Percentiles rank a stretch among this genome's conserved stretches.
These are phyloP conservation scores for Oasisia sp. DNA, from an alignment of 2,888 invertebrate species.

Conservation along the genomic window DNA sequence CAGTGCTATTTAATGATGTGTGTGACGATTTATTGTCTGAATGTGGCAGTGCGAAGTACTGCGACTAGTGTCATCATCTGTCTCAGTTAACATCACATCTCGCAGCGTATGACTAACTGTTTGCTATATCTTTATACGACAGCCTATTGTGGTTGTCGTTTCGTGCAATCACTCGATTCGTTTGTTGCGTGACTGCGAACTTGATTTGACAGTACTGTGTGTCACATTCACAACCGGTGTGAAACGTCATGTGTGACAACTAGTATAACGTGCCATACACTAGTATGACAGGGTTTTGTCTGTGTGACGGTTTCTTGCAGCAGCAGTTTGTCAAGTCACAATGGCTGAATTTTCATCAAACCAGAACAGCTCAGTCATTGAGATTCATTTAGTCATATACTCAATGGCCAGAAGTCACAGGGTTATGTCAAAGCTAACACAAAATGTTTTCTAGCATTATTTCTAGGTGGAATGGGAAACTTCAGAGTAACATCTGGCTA, in stretches of 20 bases:
- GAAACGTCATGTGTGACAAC: no score
- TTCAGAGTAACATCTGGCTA: background rate
- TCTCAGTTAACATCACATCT: background rate
- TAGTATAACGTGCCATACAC: no score
- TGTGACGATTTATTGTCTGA: no score
- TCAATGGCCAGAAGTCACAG: background rate
- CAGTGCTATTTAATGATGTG: background rate
- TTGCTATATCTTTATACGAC: background rate
- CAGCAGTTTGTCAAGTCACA: background rate
- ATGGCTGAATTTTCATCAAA: no score
- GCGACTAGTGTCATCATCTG: background rate
- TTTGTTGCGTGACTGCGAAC: background rate
- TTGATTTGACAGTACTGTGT: background rate
- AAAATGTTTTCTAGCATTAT: background rate
- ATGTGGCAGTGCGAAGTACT: background rate
- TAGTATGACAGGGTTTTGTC: background rate
- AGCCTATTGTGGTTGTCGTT: no score
- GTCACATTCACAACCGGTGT: no score
- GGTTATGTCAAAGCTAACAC: background rate
- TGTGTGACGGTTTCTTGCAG: background rate
- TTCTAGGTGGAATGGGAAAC: background rate
- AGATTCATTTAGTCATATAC: background rate
- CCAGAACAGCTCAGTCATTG: background rate
- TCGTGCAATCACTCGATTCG: no score
- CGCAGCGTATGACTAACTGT: background rate